Evolutionary conservation across 2,113 vertebrate species (phyloP).

Genomic region (Rhizomys pruinosus): DNA sequence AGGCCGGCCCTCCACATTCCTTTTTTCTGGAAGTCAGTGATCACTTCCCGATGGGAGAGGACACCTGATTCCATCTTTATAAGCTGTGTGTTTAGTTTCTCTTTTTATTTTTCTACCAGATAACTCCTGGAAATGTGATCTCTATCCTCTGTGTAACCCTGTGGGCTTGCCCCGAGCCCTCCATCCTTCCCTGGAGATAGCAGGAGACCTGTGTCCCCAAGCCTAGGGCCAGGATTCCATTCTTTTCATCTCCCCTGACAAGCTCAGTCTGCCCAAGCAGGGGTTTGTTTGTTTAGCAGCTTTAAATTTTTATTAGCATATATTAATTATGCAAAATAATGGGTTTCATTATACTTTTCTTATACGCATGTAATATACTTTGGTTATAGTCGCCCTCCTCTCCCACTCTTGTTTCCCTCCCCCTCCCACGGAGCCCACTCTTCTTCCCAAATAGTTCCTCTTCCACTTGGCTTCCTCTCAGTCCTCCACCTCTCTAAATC

Average conservation of each 20-base stretch:
- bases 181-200: background rate
- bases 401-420: background rate
- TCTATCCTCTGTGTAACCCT: background rate
- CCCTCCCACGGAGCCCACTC: background rate
- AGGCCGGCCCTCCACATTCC: constrained; percentile 16
- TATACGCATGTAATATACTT: too few relatives aligned
- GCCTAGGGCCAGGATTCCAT: background rate
- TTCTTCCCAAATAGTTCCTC: background rate
- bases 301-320: constrained; percentile 24
- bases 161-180: background rate
- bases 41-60: constrained; percentile 22
- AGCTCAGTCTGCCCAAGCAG: background rate
- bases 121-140: background rate
- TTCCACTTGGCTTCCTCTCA: background rate
- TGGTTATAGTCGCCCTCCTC: background rate
- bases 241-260: background rate
- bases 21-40: background rate
- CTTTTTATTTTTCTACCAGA: background rate
- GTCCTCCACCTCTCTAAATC: background rate
- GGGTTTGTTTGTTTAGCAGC: background rate
- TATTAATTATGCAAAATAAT: background rate
- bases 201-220: background rate
- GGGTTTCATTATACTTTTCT: background rate
- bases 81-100: constrained; percentile 40
- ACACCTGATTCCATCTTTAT: constrained; percentile 19